A percentile compares a stretch with the other conserved stretches of the same genome.
phyloP scores from a whole-genome alignment of 1,140 invertebrate species.

The Bombus sylvicola region DNA sequence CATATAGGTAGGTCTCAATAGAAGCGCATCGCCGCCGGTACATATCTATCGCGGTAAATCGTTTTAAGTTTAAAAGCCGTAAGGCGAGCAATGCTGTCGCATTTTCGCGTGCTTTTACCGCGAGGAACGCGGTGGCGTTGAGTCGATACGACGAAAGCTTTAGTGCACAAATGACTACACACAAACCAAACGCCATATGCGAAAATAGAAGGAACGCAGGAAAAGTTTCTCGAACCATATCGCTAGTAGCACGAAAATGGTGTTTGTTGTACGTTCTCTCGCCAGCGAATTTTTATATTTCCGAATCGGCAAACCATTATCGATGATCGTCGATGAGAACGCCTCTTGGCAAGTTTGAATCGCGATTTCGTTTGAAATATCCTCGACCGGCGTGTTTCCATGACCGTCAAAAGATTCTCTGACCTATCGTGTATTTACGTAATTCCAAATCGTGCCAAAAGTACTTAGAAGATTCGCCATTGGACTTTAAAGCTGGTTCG shows the following conservation, averaged over 20 bases:
- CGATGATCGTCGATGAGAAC: neutral
- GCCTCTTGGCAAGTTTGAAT: conserved; percentile 33
- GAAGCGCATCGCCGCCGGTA: neutral
- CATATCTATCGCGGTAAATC: conserved; percentile 3
- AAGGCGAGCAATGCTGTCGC: neutral
- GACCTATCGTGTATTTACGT: neutral
- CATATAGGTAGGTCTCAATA: neutral
- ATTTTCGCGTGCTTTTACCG: conserved; percentile 25
- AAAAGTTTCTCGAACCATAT: conserved; percentile 14
- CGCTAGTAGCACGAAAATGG: neutral
- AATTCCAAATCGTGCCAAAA: conserved; percentile 18
- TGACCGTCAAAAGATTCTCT: neutral
- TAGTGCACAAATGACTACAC: conserved; percentile 7
- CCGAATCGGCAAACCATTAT: neutral
- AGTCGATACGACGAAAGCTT: conserved; percentile 23
- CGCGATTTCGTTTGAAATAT: conserved; percentile 1
- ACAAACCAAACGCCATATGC: conserved; percentile 4
- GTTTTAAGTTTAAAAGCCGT: conserved; percentile 35
- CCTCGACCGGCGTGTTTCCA: neutral
- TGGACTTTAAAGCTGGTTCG: neutral
- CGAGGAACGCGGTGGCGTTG: neutral
- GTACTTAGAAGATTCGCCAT: no score
- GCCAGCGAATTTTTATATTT: conserved; percentile 8
- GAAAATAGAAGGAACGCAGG: neutral
- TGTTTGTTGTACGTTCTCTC: neutral